Evolutionary conservation across 2,797 vertebrate genomes (phyloP).

Genomic region (Eurystomus glaucurus): DNA sequence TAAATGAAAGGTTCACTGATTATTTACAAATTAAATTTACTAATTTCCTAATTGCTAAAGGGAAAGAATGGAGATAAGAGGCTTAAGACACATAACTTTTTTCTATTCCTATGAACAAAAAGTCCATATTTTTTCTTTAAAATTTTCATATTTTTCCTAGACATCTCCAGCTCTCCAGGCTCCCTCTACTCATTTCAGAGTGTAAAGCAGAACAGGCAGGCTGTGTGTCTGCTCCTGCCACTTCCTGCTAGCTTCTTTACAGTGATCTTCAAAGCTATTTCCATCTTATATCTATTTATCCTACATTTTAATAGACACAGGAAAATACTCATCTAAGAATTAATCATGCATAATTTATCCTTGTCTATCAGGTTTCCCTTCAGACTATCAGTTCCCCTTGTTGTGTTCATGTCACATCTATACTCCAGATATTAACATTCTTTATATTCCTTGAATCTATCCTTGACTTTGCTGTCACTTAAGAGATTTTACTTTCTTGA

Average conservation of each 20-base stretch:
- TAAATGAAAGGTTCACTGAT: neutral
- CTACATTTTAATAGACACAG: neutral
- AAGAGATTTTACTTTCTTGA: neutral
- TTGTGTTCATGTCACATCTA: neutral
- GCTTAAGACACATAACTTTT: neutral
- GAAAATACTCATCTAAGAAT: neutral
- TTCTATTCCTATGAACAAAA: neutral
- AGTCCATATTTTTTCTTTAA: neutral
- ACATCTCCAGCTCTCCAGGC: neutral
- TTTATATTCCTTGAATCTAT: neutral
- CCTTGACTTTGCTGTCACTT: neutral
- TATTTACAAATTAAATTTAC: constrained; percentile 1
- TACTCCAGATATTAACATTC: neutral
- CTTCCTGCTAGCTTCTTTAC: neutral
- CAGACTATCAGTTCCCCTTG: neutral
- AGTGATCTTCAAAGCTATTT: neutral
- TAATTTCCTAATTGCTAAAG: neutral
- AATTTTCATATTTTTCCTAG: neutral
- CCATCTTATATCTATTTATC: neutral
- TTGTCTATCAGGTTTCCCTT: neutral
- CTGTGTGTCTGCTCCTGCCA: neutral
- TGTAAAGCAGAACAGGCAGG: neutral
- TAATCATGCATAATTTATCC: neutral
- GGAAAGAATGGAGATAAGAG: neutral
- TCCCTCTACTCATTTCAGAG: neutral